phyloP scores from a whole-genome alignment of 2,888 invertebrate genomes.

The Phoronis australis region DNA sequence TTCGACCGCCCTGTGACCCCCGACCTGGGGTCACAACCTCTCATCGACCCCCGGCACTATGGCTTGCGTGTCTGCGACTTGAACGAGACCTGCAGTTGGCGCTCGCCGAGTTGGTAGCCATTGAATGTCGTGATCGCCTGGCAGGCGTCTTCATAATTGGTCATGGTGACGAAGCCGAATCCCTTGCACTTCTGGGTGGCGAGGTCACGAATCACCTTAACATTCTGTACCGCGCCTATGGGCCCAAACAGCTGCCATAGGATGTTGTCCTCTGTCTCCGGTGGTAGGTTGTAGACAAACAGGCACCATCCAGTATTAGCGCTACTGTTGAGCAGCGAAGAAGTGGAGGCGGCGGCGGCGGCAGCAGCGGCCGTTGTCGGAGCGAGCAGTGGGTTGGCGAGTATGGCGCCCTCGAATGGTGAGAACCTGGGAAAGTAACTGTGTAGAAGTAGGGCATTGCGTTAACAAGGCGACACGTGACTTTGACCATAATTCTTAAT shows the following conservation, averaged over 20 bases:
- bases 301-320: constrained; percentile 72
- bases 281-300: constrained; percentile 87
- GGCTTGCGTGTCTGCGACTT: constrained; percentile 64
- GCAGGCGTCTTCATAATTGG: constrained; percentile 94
- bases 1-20: too few relatives aligned
- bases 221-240: constrained; percentile 94
- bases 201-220: constrained; percentile 92
- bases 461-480: too few relatives aligned
- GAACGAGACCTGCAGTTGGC: constrained; percentile 95
- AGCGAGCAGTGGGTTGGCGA: constrained; percentile 42
- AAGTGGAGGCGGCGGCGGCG: constrained; percentile 20
- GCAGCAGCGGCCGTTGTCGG: too few relatives aligned
- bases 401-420: constrained; percentile 42
- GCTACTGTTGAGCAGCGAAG: constrained; percentile 23
- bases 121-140: constrained; percentile 94
- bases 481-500: too few relatives aligned
- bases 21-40: too few relatives aligned
- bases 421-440: constrained; percentile 43
- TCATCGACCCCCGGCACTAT: constrained; percentile 54
- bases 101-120: constrained; percentile 90
- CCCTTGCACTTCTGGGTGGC: constrained; percentile 97
- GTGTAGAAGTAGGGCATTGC: too few relatives aligned
- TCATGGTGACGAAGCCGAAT: constrained; percentile 97
- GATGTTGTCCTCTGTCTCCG: constrained; percentile 85
- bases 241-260: constrained; percentile 95